Base-by-base conservation (phyloP, 2,888 invertebrate genomes). In the Electrophaes corylata region DNA sequence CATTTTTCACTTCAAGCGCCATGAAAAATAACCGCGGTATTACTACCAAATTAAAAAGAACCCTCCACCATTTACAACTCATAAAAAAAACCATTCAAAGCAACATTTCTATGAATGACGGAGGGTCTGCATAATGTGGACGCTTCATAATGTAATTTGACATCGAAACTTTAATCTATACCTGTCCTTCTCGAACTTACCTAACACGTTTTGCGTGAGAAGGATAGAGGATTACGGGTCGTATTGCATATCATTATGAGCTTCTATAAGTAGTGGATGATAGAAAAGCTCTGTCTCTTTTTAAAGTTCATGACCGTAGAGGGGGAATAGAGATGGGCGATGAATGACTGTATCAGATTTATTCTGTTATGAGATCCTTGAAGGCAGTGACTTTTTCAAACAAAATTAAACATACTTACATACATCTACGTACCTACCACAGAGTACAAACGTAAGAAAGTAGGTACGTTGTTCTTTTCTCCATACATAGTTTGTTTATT, bases 191-290 rank as follows among this genome's bases (percentile, higher is more conserved):
- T 72, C 60, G 23, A 31, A 48, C 51, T 26, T 19, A 16, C 12
- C 0, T 26, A 14, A 12, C 14, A 10, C 8, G 37, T 48, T 8
- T 39, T 8, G 57, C n/a, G 33, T 18, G 62, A 73, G 45, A 47
- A 64, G 65, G 72, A 72, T 55, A 43, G 63, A 23, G 47, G 48
- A 61, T 66, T 62, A 57, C 60, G 75, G 69, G 68, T 73, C 70
- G 66, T 60, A 65, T 76, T 76, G 75, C 75, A 74, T 76, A 74
- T 76, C 72, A 74, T 73, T 76, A 76, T 58, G 62, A 67, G 63
- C 37, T 58, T 37, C 40, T 60, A 41, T 56, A 50, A 57, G 71
- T 60, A 46, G 66, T 55, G 62, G 48, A 49, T 12, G 62, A 60
- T 51, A 57, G 51, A 55, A 47, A 60, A 33, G 44, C 49, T 56